Evolutionary conservation across 2,797 vertebrate species (phyloP).

Genomic region (Lindbergichthys nudifrons): DNA sequence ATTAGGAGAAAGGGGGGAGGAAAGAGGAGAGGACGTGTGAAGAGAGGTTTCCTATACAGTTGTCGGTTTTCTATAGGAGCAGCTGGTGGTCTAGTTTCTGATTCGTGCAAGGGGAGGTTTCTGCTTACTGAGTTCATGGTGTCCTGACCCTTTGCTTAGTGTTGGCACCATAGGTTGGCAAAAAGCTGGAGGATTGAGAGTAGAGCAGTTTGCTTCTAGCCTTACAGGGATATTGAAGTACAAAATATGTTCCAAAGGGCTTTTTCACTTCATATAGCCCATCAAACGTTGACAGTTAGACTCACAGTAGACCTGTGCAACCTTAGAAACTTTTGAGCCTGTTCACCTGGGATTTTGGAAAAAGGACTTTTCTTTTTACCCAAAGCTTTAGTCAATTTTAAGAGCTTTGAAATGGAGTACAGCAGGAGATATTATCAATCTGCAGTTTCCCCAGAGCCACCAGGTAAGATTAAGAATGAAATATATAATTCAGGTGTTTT

Average conservation of each 20-base stretch:
- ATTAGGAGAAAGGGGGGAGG: constrained; percentile 9
- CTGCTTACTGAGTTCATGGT: constrained; percentile 31
- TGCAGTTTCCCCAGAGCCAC: constrained; percentile 30
- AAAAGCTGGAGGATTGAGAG: constrained; percentile 29
- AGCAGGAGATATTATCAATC: constrained; percentile 43
- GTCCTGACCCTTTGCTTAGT: constrained; percentile 16
- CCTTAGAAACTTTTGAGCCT: constrained; percentile 3
- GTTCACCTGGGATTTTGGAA: constrained; percentile 24
- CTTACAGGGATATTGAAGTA: constrained; percentile 11
- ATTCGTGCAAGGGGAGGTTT: constrained; percentile 45
- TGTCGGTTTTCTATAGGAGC: constrained; percentile 40
- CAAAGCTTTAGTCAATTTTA: constrained; percentile 6
- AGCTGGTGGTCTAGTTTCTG: constrained; percentile 45
- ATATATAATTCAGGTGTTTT: neutral
- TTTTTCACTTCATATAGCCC: neutral
- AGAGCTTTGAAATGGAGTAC: constrained; percentile 68
- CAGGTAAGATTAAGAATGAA: constrained; percentile 60
- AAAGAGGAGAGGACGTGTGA: neutral
- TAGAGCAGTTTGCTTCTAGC: constrained; percentile 20
- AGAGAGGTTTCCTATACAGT: constrained; percentile 29
- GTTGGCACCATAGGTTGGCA: constrained; percentile 1
- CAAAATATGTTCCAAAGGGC: constrained; percentile 3
- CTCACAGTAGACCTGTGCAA: constrained; percentile 8
- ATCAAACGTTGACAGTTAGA: constrained; percentile 5
- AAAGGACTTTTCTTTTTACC: constrained; percentile 5